phyloP scores from a whole-genome alignment of 2,888 invertebrate genomes.

The Nezara viridula region DNA sequence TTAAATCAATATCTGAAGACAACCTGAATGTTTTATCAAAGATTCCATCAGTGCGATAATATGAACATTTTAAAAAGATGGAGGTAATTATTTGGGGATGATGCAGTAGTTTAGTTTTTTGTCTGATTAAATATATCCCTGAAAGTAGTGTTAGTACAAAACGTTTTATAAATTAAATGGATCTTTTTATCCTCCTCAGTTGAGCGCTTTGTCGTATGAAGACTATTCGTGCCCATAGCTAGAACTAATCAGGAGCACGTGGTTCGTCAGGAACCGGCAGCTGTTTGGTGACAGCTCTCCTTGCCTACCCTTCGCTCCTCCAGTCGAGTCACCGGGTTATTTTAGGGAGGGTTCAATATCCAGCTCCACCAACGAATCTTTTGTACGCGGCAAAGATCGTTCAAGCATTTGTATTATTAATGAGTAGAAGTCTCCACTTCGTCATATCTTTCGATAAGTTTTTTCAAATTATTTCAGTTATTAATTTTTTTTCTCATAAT shows the following conservation, averaged over 20 bases:
- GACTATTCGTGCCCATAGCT: neutral
- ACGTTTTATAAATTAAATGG: neutral
- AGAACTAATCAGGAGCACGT: conserved; percentile 39
- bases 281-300: conserved; percentile 3
- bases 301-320: neutral
- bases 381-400: neutral
- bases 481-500: too few relatives aligned
- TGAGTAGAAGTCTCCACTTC: too few relatives aligned
- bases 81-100: too few relatives aligned
- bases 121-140: neutral
- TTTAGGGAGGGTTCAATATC: neutral
- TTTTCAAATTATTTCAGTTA: too few relatives aligned
- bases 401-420: too few relatives aligned
- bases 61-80: too few relatives aligned
- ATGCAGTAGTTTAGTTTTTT: too few relatives aligned
- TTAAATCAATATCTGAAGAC: too few relatives aligned
- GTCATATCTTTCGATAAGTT: too few relatives aligned
- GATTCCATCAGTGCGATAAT: too few relatives aligned
- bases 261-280: neutral
- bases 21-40: too few relatives aligned
- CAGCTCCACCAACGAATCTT: neutral
- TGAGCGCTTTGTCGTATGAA: neutral
- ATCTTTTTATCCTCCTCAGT: neutral
- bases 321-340: neutral
- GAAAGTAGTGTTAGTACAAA: neutral